Conservation (phyloP, 2,888 invertebrate species). For the Scaeva pyrastri region DNA sequence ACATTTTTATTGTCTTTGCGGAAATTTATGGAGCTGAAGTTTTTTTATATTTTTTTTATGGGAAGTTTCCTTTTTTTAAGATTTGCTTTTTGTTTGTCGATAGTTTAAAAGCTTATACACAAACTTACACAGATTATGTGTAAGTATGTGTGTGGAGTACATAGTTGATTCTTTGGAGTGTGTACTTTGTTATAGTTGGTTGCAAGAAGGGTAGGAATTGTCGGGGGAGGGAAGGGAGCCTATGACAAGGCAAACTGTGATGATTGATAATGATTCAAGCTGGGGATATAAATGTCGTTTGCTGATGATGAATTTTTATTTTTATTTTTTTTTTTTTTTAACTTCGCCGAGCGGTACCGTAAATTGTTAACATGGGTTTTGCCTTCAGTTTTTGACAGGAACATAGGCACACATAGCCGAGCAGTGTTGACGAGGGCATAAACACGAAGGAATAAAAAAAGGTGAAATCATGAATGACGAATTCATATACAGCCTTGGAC, state of each 20-base stretch:
- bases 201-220: neutral
- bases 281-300: slow-evolving; percentile 69
- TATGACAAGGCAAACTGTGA: slow-evolving; percentile 61
- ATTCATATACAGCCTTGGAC: neutral
- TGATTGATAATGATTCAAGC: slow-evolving; percentile 72
- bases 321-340: neutral
- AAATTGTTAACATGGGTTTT: slow-evolving; percentile 44
- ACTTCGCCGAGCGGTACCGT: slow-evolving; percentile 18
- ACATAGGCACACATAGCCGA: slow-evolving; percentile 27
- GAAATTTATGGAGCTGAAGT: slow-evolving; percentile 63
- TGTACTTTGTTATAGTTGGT: slow-evolving; percentile 4
- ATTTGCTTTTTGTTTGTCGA: slow-evolving; percentile 36
- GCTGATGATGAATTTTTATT: slow-evolving; percentile 65
- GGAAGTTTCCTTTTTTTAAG: slow-evolving; percentile 46
- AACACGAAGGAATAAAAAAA: neutral
- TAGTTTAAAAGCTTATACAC: slow-evolving; percentile 52
- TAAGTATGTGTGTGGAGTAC: neutral
- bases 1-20: slow-evolving; percentile 70
- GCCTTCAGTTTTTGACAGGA: slow-evolving; percentile 65
- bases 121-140: neutral
- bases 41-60: slow-evolving; percentile 47
- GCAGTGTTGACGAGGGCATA: slow-evolving; percentile 38
- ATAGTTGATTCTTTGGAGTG: neutral
- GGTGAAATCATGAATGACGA: slow-evolving; percentile 26
- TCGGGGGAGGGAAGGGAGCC: neutral